These are phyloP conservation scores for Neodon shergylaensis DNA, from an alignment of 2,113 vertebrate species.

Conservation along the genomic window DNA sequence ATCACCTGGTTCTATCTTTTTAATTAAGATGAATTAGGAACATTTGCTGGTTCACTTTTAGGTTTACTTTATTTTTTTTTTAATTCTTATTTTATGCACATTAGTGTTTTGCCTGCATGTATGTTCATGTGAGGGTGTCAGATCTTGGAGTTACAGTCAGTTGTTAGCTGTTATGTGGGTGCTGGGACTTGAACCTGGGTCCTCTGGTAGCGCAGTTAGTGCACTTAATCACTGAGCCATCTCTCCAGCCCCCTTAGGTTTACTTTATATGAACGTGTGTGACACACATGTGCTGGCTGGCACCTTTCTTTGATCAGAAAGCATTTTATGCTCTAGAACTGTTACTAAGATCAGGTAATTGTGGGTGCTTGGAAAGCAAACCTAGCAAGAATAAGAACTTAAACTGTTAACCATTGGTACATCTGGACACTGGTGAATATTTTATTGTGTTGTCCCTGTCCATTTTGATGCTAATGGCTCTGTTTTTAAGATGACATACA, in stretches of 20 bases:
- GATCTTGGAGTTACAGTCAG: no score
- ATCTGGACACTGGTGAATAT: neutral
- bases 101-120: no score
- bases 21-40: neutral
- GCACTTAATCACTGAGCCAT: no score
- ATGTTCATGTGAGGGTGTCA: no score
- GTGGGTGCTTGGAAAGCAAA: neutral
- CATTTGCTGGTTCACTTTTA: neutral
- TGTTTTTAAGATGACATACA: neutral
- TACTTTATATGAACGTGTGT: neutral
- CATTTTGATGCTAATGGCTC: neutral
- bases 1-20: neutral
- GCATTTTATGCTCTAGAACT: neutral
- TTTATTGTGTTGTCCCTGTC: neutral
- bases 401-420: neutral
- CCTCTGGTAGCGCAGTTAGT: no score
- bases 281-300: neutral
- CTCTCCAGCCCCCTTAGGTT: no score
- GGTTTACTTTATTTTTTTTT: no score
- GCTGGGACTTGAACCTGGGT: no score
- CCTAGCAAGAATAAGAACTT: neutral
- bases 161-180: no score
- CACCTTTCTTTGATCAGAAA: neutral
- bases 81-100: no score
- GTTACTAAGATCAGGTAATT: neutral